phyloP scores from a whole-genome alignment of 2,888 invertebrate genomes.

The Caenorhabditis becei region DNA sequence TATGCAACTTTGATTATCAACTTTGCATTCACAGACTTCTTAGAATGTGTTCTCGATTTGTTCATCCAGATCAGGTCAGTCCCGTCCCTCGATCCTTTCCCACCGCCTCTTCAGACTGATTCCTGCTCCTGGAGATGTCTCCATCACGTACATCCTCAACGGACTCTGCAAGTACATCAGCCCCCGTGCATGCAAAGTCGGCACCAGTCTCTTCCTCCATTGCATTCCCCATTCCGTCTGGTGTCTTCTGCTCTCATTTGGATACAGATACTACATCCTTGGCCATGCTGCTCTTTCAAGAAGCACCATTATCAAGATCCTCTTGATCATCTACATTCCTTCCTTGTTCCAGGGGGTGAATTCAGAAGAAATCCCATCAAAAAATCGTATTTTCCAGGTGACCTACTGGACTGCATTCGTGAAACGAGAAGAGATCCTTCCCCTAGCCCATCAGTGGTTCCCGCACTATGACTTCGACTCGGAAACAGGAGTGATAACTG shows the following conservation, averaged over 20 bases:
- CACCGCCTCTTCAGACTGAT: constrained; percentile 15
- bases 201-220: constrained; percentile 45
- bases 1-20: constrained; percentile 47
- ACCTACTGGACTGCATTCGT: constrained; percentile 36
- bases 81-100: too few species aligned
- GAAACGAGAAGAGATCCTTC: constrained; percentile 12
- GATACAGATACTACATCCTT: constrained; percentile 43
- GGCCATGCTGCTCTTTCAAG: constrained; percentile 9
- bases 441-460: constrained; percentile 9
- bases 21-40: constrained; percentile 48
- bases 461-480: constrained; percentile 25
- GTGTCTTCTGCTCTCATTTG: constrained; percentile 44
- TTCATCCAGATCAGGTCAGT: constrained; percentile 29
- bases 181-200: constrained; percentile 28
- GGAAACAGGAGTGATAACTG: constrained; percentile 26
- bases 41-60: constrained; percentile 32
- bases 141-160: constrained; percentile 37
- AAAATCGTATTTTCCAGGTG: constrained; percentile 4
- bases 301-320: constrained; percentile 3
- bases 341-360: constrained; percentile 31
- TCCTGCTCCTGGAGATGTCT: constrained; percentile 28
- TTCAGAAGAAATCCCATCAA: neutral
- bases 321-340: constrained; percentile 28
- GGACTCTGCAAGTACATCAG: constrained; percentile 42
- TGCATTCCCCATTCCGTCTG: constrained; percentile 54